phyloP scores from a whole-genome alignment of 2,888 invertebrate genomes.

The Lepidonotus clava region DNA sequence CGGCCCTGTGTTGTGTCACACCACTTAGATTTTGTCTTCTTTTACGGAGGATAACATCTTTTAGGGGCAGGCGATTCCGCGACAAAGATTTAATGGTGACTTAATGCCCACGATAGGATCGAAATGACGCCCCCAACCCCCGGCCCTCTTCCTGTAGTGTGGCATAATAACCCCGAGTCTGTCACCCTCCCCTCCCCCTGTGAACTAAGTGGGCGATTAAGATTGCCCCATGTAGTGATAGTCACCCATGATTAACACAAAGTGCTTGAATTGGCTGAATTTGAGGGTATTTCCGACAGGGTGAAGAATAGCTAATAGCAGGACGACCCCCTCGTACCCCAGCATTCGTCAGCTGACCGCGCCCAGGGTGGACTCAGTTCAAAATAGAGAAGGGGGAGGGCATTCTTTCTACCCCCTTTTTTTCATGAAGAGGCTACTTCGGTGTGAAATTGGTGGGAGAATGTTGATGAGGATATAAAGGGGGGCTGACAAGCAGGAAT shows the following conservation, averaged over 20 bases:
- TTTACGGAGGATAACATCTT: too few relatives aligned
- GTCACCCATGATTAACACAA: slow-evolving; percentile 22
- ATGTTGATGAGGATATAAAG: slow-evolving; percentile 7
- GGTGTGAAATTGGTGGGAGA: slow-evolving; percentile 26
- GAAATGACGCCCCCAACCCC: not conserved
- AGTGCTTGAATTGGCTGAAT: slow-evolving; percentile 42
- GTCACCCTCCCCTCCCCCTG: not conserved
- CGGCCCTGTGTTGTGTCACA: not conserved
- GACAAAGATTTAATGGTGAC: not conserved
- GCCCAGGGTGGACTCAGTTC: not conserved
- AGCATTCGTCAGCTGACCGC: not conserved
- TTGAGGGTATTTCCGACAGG: not conserved
- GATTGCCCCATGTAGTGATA: not conserved
- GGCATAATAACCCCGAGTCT: too few relatives aligned
- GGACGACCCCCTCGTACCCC: not conserved
- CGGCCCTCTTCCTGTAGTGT: too few relatives aligned
- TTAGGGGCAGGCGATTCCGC: not conserved
- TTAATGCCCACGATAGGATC: not conserved
- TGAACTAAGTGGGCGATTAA: not conserved
- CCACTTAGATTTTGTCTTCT: too few relatives aligned
- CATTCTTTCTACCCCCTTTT: not conserved
- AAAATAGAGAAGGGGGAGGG: not conserved
- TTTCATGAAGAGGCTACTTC: slow-evolving; percentile 4
- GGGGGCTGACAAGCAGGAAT: slow-evolving; percentile 18
- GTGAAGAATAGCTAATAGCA: not conserved